Base-by-base conservation (phyloP, 1,140 invertebrate species). In the Trypoxylus dichotomus region DNA sequence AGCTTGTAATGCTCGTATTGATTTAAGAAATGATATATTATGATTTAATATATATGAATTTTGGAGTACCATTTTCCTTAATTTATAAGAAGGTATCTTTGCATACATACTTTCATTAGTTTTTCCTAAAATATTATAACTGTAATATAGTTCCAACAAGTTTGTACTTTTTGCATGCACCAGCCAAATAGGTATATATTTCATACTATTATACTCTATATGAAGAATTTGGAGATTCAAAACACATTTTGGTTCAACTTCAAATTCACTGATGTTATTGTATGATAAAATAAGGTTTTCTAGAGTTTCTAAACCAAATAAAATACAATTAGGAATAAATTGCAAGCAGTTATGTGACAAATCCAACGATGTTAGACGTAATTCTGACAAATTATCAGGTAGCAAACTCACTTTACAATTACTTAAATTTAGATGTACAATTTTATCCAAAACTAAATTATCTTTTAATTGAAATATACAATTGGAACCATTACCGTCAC, bases 251-350 rank as follows among this genome's bases (percentile, higher is more conserved):
- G 71, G 71, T 73, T 73, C 71, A 1, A 5, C 3, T 41, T 73
- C 71, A 73, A 73, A 73, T 19, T 73, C 29, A 32, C 25, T 19
- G 37, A 73, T 73, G 2, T 37, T 13, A 27, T 73, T 73, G 37
- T 73, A 73, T 37, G 71, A 73, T n/a, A 73, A 21, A 73, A 37
- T 42, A n/a, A 73, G 25, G 13, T 73, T n/a, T 19, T 41, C 71
- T n/a, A 73, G 10, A 19, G 2, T 21, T n/a, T 42, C 37, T 73
- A 73, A 73, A 42, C 37, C 71, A n/a, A 2, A 27, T 41, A 41
- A n/a, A n/a, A 73, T 11, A 19, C 71, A 73, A 37, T 13, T 19
- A 73, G 71, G 71, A 0, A 73, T n/a, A 11, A 2, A n/a, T 73
- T 19, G 10, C 8, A 73, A n/a, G 15, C 3, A 21, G 25, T 73